Percentiles rank a stretch among this genome's conserved stretches.
Evolutionary conservation across 64 coral and sea anemone genomes (phyloP).

Genomic region (Pachyseris speciosa): DNA sequence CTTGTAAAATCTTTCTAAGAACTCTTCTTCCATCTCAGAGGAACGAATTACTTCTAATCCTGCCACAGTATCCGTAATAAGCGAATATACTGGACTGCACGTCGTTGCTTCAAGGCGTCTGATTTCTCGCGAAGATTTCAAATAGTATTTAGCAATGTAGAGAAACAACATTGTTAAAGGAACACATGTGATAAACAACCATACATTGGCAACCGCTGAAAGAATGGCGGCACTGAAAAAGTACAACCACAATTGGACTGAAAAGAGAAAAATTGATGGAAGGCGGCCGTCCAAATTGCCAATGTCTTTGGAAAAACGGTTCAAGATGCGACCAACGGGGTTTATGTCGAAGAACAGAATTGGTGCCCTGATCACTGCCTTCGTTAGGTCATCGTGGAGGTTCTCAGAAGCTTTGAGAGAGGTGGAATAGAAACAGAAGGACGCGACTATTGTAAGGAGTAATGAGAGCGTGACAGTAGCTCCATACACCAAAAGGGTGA

Average conservation of each 20-base stretch:
- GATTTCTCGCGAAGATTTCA: constrained; percentile 32
- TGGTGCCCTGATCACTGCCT: constrained; percentile 40
- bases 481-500: constrained; percentile 10
- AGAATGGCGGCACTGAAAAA: not conserved
- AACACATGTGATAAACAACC: constrained; percentile 30
- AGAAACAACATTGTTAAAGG: constrained; percentile 28
- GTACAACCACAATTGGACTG: not conserved
- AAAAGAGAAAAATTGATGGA: not conserved
- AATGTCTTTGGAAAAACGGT: constrained; percentile 76
- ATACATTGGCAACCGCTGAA: constrained; percentile 37
- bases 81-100: constrained; percentile 70
- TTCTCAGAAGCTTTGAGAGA: constrained; percentile 46
- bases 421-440: constrained; percentile 12
- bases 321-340: no score
- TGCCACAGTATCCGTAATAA: constrained; percentile 47
- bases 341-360: constrained; percentile 74
- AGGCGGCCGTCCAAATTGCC: constrained; percentile 37
- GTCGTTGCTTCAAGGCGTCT: constrained; percentile 60
- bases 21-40: constrained; percentile 40
- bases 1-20: constrained; percentile 45
- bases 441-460: not conserved
- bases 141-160: constrained; percentile 20
- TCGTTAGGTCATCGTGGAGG: constrained; percentile 55
- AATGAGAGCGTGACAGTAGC: constrained; percentile 1
- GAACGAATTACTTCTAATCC: constrained; percentile 67